Evolutionary conservation across 2,888 invertebrate genomes (phyloP).

Genomic region (Candidula unifasciata): DNA sequence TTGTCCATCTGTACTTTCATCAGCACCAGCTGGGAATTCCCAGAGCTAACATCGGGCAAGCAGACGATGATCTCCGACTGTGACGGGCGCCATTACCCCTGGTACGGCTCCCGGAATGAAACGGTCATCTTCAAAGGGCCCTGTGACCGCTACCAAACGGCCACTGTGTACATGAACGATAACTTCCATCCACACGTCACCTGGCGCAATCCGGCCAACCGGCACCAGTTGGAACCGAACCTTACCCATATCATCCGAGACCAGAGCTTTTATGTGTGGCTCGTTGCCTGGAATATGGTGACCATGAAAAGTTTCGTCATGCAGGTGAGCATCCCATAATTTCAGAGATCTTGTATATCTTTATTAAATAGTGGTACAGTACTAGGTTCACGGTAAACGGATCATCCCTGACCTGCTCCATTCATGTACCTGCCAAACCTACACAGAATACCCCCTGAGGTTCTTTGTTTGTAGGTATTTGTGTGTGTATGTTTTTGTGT

Average conservation of each 20-base stretch:
- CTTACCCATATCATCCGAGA: constrained; percentile 75
- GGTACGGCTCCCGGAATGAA: constrained; percentile 77
- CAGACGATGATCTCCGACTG: constrained; percentile 77
- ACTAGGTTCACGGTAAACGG: no score
- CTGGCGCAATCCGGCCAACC: constrained; percentile 74
- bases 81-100: constrained; percentile 77
- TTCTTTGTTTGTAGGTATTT: no score
- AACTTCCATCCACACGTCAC: constrained; percentile 76
- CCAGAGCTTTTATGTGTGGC: constrained; percentile 77
- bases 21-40: constrained; percentile 78
- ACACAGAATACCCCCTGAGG: no score
- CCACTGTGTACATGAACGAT: constrained; percentile 64
- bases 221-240: constrained; percentile 56
- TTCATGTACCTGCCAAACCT: no score
- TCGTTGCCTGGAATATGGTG: constrained; percentile 76
- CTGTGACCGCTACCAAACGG: constrained; percentile 67
- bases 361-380: no score
- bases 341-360: no score
- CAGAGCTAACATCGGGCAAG: constrained; percentile 74
- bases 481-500: no score
- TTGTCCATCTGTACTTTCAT: no score
- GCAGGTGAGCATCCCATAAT: constrained; percentile 52
- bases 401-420: no score
- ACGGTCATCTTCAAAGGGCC: constrained; percentile 74
- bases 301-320: constrained; percentile 73